phyloP scores from a whole-genome alignment of 2,113 vertebrate genomes.

The Lepus europaeus region DNA sequence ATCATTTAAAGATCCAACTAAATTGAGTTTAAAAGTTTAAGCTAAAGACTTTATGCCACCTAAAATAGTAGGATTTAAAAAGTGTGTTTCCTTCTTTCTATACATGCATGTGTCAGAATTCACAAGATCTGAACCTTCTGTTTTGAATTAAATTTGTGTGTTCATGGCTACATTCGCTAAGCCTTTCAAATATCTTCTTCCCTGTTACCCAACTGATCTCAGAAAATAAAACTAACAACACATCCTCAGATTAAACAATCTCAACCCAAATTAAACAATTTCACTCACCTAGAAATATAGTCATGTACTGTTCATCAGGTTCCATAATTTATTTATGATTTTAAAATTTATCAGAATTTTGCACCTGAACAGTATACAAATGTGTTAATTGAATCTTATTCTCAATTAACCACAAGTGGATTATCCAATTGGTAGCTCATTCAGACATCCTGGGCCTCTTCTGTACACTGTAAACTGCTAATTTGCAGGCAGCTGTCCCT shows the following conservation, averaged over 20 bases:
- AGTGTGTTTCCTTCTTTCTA: conserved; percentile 61
- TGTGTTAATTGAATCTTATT: conserved; percentile 66
- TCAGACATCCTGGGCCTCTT: conserved; percentile 34
- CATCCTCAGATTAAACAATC: neutral
- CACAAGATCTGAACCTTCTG: conserved; percentile 68
- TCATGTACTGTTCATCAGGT: neutral
- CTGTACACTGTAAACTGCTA: conserved; percentile 3
- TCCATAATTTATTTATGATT: conserved; percentile 46
- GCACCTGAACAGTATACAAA: conserved; percentile 33
- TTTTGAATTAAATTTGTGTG: conserved; percentile 63
- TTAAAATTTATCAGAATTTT: conserved; percentile 65
- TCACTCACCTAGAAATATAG: conserved; percentile 47
- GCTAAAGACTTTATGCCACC: conserved; percentile 60
- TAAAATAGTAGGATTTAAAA: conserved; percentile 67
- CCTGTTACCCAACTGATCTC: conserved; percentile 42
- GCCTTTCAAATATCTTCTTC: conserved; percentile 52
- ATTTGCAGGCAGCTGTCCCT: conserved; percentile 38
- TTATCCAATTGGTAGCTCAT: conserved; percentile 61
- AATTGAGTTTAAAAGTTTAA: conserved; percentile 67
- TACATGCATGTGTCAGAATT: conserved; percentile 61
- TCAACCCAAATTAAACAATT: conserved; percentile 37
- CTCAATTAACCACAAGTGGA: conserved; percentile 66
- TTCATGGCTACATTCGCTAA: conserved; percentile 53
- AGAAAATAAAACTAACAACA: conserved; percentile 47
- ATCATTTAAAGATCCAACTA: conserved; percentile 62